phyloP scores from a whole-genome alignment of 1,140 invertebrate species.

The Lethrus apterus region DNA sequence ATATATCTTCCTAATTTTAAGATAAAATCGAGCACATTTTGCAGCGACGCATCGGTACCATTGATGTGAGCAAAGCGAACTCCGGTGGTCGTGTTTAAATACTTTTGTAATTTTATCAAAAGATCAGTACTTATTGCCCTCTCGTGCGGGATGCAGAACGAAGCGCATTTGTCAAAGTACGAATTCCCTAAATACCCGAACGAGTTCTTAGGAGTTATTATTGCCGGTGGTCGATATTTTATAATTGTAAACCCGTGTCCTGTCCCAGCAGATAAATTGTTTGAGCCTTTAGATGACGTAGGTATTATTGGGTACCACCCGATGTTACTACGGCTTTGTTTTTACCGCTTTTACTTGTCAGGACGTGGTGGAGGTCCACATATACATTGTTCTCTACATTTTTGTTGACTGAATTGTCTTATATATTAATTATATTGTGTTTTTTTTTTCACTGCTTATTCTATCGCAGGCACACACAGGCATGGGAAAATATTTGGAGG shows the following conservation, averaged over 20 bases:
- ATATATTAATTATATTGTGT: conserved; percentile 9
- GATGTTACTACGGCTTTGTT: conserved; percentile 9
- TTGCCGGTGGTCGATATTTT: conserved; percentile 10
- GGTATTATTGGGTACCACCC: conserved; percentile 15
- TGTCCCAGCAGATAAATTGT: conserved; percentile 17
- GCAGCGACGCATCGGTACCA: too few species aligned
- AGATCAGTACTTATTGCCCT: too few species aligned
- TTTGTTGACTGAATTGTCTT: conserved; percentile 6
- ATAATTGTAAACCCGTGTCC: conserved; percentile 19
- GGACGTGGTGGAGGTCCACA: conserved; percentile 12
- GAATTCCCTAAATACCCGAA: too few species aligned
- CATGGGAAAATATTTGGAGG: conserved; percentile 5
- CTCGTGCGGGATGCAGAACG: too few species aligned
- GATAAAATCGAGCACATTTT: too few species aligned
- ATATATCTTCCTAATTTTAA: too few species aligned
- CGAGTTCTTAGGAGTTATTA: too few species aligned
- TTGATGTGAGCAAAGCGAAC: too few species aligned
- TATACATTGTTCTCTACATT: conserved; percentile 9
- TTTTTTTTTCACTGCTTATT: conserved; percentile 5
- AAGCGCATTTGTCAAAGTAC: too few species aligned
- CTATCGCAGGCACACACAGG: not conserved
- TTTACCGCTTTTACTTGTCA: conserved; percentile 13
- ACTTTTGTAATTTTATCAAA: too few species aligned
- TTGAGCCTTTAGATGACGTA: conserved; percentile 11
- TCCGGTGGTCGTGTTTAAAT: too few species aligned